Evolutionary conservation across 2,797 vertebrate genomes (phyloP).

Genomic region (Carcharodon carcharias): DNA sequence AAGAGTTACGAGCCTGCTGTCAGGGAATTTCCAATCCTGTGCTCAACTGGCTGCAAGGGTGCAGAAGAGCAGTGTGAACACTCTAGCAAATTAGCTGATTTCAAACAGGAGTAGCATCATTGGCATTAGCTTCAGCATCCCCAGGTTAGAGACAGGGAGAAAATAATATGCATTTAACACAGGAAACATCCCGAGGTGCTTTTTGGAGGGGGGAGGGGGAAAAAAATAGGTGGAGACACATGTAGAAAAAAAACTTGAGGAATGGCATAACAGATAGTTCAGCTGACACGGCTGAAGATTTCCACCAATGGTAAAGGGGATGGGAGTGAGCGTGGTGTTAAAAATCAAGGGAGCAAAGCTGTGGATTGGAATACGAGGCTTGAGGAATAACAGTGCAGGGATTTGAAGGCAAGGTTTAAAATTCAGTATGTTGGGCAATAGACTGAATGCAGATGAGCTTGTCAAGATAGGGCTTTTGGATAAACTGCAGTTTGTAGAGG

Average conservation of each 20-base stretch:
- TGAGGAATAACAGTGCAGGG: not conserved
- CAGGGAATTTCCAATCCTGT: not conserved
- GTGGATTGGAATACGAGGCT: no score
- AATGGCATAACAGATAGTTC: not conserved
- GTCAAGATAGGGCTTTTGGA: not conserved
- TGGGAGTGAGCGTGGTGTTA: not conserved
- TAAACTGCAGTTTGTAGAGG: not conserved
- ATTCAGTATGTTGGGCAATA: not conserved
- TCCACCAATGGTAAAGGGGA: not conserved
- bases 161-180: not conserved
- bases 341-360: not conserved
- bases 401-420: not conserved
- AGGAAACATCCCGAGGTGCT: not conserved
- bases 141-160: not conserved
- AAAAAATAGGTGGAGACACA: not conserved
- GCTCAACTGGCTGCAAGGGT: not conserved
- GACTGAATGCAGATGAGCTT: not conserved
- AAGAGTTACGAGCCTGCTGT: not conserved
- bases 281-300: not conserved
- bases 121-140: not conserved
- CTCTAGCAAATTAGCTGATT: not conserved
- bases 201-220: not conserved
- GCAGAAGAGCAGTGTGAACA: not conserved
- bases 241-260: not conserved
- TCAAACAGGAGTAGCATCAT: not conserved